A percentile compares a stretch with the other conserved stretches of the same genome.
These are phyloP conservation scores for Lagopus leucura DNA, from an alignment of 2,113 vertebrate genomes.

Conservation along the genomic window DNA sequence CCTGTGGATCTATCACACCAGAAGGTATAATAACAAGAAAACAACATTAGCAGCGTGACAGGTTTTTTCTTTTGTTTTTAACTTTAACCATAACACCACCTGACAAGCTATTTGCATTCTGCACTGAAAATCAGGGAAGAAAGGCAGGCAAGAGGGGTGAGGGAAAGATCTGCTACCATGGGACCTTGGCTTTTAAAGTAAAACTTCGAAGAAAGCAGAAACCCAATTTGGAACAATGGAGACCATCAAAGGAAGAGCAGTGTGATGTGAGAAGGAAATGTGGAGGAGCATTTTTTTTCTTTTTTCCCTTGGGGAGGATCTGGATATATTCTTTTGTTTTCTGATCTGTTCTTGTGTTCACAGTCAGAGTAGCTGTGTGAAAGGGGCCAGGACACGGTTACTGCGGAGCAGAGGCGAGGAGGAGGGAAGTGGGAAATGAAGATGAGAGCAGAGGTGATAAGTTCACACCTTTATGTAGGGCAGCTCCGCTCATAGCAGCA, in stretches of 20 bases:
- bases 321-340: slow-evolving; percentile 52
- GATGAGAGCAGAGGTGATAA: slow-evolving; percentile 63
- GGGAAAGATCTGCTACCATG: neutral
- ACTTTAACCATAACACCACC: neutral
- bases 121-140: slow-evolving; percentile 19
- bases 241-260: slow-evolving; percentile 23
- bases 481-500: slow-evolving; percentile 45
- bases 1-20: slow-evolving; percentile 58
- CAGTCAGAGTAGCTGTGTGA: slow-evolving; percentile 23
- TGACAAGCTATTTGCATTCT: slow-evolving; percentile 62
- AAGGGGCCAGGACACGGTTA: slow-evolving; percentile 6
- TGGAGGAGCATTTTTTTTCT: slow-evolving; percentile 3
- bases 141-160: neutral
- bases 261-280: neutral
- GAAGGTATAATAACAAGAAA: slow-evolving; percentile 40
- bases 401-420: slow-evolving; percentile 25
- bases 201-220: slow-evolving; percentile 42
- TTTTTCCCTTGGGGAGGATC: slow-evolving; percentile 7
- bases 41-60: slow-evolving; percentile 55
- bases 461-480: slow-evolving; percentile 69
- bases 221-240: slow-evolving; percentile 50
- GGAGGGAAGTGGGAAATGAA: slow-evolving; percentile 53
- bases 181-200: slow-evolving; percentile 34
- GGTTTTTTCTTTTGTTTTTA: slow-evolving; percentile 51
- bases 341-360: slow-evolving; percentile 49